Evolutionary conservation across 1,140 invertebrate genomes (phyloP), one percentile per base, ranked within the genome.

Genomic region (Teleopsis dalmanni): DNA sequence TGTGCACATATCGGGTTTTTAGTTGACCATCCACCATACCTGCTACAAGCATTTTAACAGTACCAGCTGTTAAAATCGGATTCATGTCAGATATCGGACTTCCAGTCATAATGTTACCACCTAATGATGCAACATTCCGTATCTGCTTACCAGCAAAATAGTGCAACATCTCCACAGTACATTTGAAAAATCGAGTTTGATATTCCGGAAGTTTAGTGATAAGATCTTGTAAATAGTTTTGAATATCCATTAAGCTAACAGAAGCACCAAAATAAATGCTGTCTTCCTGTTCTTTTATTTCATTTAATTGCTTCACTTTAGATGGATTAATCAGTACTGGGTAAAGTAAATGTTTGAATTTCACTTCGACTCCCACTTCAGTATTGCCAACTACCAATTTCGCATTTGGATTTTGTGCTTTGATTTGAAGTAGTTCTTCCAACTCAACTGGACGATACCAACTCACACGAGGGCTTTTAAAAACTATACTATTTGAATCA

Each of bases 121-220:
- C 91, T 16, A 97, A 70, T 26, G 88, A 82, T 71, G 80, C 80
- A 5, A 82, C 80, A 63, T 80, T 96, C 53, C 92, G 78, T 44
- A 97, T 91, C 76, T 97, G 94, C 68, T 85, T 89, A 19, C 94
- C 91, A 50, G 92, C 93, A 78, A 97, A 97, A 82, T 87, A 95
- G 60, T 90, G 81, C 3, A 97, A 73, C 85, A 97, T 97, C 48
- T 88, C 81, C 18, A 85, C 73, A 34, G 91, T 80, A 25, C 83
- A 80, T 48, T 74, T 62, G 59, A 88, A 90, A 42, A 88, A 76
- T 67, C 84, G 77, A 1, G 85, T 91, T 70, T 78, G 79, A 47
- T 65, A 66, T 58, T 77, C 74, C 38, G 79, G 77, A 56, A 79
- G 59, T 40, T 65, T 72, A 42, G 72, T 57, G 19, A 89, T 81